A percentile compares a stretch with the other conserved stretches of the same genome.
Conservation (phyloP, 2,888 invertebrate species). For the Drosophila macrospina region DNA sequence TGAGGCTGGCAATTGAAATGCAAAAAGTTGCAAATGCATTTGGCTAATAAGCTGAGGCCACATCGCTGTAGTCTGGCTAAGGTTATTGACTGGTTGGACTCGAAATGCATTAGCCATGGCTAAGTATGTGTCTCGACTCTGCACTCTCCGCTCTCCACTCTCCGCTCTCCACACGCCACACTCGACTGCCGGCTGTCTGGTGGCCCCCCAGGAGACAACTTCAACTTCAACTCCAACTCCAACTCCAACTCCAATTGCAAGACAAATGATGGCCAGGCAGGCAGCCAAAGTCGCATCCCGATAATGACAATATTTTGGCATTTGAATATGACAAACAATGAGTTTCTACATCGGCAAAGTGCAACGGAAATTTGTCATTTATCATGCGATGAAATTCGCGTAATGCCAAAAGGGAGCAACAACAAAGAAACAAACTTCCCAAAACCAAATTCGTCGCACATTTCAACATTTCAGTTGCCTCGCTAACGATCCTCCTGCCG, state of each 20-base stretch:
- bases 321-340: slow-evolving; percentile 80
- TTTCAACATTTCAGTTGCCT: slow-evolving; percentile 44
- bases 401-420: slow-evolving; percentile 29
- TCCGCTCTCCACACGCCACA: background rate
- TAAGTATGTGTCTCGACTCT: slow-evolving; percentile 36
- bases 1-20: slow-evolving; percentile 47
- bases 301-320: slow-evolving; percentile 81
- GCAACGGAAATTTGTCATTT: slow-evolving; percentile 79
- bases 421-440: slow-evolving; percentile 8
- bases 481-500: slow-evolving; percentile 47
- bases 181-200: slow-evolving; percentile 7
- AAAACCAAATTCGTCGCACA: slow-evolving; percentile 26
- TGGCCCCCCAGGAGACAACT: slow-evolving; percentile 61
- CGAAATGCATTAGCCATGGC: slow-evolving; percentile 66
- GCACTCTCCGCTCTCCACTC: slow-evolving; percentile 4
- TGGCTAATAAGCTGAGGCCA: slow-evolving; percentile 38
- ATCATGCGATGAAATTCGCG: slow-evolving; percentile 71
- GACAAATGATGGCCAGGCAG: slow-evolving; percentile 66
- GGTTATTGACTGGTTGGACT: slow-evolving; percentile 46
- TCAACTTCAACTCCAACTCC: background rate
- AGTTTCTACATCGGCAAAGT: slow-evolving; percentile 57
- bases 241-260: slow-evolving; percentile 52
- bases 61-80: slow-evolving; percentile 13
- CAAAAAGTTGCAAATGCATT: slow-evolving; percentile 30
- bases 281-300: slow-evolving; percentile 31